A percentile compares a stretch with the other conserved stretches of the same genome.
These are phyloP conservation scores for Idaea dimidiata DNA, from an alignment of 2,888 invertebrate genomes.

Conservation along the genomic window DNA sequence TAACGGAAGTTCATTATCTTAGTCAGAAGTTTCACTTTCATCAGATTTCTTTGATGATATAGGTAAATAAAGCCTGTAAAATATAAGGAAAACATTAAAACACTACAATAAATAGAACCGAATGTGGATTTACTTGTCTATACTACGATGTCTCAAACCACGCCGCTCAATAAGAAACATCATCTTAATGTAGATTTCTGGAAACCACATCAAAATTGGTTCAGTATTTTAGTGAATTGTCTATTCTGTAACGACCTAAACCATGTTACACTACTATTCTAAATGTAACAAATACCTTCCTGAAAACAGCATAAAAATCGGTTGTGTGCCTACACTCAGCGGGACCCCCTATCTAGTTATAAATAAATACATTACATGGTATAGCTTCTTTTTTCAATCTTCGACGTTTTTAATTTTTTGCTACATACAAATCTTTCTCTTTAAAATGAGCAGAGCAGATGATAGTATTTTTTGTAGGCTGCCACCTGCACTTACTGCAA, in stretches of 20 bases:
- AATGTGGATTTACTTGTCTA: too few relatives aligned
- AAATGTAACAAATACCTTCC: not conserved
- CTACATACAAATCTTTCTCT: slow-evolving; percentile 10
- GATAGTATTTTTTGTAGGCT: slow-evolving; percentile 21
- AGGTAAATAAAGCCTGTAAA: slow-evolving; percentile 19
- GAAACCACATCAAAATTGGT: too few relatives aligned
- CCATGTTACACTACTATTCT: not conserved
- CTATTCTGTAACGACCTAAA: not conserved
- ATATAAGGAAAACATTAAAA: not conserved
- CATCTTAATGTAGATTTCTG: not conserved
- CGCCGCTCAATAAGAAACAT: not conserved
- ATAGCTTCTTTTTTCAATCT: slow-evolving; percentile 24
- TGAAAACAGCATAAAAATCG: too few relatives aligned
- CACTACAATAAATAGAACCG: not conserved
- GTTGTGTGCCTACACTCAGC: too few relatives aligned
- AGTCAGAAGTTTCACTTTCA: slow-evolving; percentile 16
- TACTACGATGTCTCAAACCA: too few relatives aligned
- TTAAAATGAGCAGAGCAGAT: slow-evolving; percentile 24
- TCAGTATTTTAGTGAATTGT: not conserved
- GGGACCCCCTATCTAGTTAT: too few relatives aligned
- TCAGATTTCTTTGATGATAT: slow-evolving; percentile 17
- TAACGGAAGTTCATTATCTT: not conserved
- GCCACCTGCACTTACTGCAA: too few relatives aligned
- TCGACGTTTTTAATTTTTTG: slow-evolving; percentile 12
- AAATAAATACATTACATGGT: slow-evolving; percentile 17